Evolutionary conservation across 2,797 vertebrate species (phyloP).

Genomic region (Sebastes miniatus): DNA sequence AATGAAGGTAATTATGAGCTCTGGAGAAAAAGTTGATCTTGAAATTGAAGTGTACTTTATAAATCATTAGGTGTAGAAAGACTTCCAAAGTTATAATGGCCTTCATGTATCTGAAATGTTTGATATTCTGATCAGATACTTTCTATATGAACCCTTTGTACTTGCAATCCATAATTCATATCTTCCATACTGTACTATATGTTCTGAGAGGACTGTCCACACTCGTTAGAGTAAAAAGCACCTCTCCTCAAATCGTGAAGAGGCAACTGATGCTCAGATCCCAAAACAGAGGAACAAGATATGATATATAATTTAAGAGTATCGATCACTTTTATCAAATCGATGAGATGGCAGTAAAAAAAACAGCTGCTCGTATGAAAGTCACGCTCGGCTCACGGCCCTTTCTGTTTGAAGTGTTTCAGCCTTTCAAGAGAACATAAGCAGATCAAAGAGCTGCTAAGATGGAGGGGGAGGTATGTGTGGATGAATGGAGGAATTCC

Average conservation of each 20-base stretch:
- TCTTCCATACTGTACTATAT: conserved; percentile 41
- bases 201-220: conserved; percentile 51
- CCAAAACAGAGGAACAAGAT: conserved; percentile 66
- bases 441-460: conserved; percentile 79
- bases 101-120: conserved; percentile 50
- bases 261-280: conserved; percentile 60
- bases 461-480: conserved; percentile 66
- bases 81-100: background rate
- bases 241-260: conserved; percentile 49
- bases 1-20: background rate
- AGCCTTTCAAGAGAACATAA: conserved; percentile 77
- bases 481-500: conserved; percentile 71
- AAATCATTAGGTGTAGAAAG: conserved; percentile 16
- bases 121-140: conserved; percentile 63
- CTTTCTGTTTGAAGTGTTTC: conserved; percentile 78
- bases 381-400: conserved; percentile 56
- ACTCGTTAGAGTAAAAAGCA: conserved; percentile 63
- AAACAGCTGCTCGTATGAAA: conserved; percentile 64
- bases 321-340: conserved; percentile 80
- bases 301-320: conserved; percentile 77
- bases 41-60: background rate
- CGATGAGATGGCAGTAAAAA: conserved; percentile 56
- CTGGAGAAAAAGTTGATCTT: background rate
- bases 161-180: conserved; percentile 71
- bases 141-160: conserved; percentile 62